These are phyloP conservation scores for Xanthia togata DNA, from an alignment of 2,888 invertebrate species.

Conservation along the genomic window DNA sequence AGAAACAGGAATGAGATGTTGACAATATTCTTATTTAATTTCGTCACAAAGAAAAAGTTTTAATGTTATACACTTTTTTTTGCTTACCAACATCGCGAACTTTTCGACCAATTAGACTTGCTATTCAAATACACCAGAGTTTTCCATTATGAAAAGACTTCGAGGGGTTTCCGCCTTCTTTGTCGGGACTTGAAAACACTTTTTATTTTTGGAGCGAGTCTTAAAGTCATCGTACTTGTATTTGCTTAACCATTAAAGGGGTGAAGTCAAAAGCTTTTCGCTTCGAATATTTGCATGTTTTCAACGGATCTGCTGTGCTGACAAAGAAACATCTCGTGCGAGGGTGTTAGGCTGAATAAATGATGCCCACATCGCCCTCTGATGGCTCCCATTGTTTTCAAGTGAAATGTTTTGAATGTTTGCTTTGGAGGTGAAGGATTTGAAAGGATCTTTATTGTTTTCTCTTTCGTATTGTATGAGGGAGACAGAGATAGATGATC, in stretches of 20 bases:
- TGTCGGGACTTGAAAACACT: conserved; percentile 63
- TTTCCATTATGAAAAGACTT: conserved; percentile 71
- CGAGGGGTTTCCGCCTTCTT: conserved; percentile 60
- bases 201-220: conserved; percentile 68
- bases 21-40: conserved; percentile 65
- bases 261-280: conserved; percentile 76
- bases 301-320: conserved; percentile 72
- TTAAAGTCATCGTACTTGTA: conserved; percentile 74
- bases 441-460: conserved; percentile 66
- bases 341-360: conserved; percentile 70
- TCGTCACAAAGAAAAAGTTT: conserved; percentile 65
- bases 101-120: conserved; percentile 72
- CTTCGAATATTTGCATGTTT: conserved; percentile 82
- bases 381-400: conserved; percentile 70
- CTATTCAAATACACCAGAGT: conserved; percentile 73
- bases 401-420: conserved; percentile 69
- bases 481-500: conserved; percentile 60
- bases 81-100: conserved; percentile 60
- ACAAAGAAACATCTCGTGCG: conserved; percentile 67
- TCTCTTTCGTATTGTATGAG: conserved; percentile 57
- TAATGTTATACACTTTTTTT: conserved; percentile 67
- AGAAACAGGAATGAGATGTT: conserved; percentile 47
- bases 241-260: conserved; percentile 83
- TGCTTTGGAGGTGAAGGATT: conserved; percentile 67
- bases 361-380: conserved; percentile 67